phyloP scores from a whole-genome alignment of 2,797 vertebrate species.

The Chromis chromis region DNA sequence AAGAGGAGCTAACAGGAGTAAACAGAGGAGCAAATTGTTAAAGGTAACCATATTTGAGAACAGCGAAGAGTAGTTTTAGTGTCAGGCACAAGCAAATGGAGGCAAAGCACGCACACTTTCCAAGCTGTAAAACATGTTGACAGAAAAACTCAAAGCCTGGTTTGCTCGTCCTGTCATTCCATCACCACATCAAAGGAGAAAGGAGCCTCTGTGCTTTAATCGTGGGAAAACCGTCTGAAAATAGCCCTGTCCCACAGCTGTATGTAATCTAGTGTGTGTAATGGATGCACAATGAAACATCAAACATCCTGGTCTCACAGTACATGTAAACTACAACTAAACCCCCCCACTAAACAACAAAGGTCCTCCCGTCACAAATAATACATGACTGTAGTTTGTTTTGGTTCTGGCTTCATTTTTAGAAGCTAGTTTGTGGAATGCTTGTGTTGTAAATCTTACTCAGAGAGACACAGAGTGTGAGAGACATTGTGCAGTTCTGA shows the following conservation, averaged over 20 bases:
- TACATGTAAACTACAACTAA: constrained; percentile 42
- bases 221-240: constrained; percentile 74
- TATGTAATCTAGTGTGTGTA: constrained; percentile 67
- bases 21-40: neutral
- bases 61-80: constrained; percentile 11
- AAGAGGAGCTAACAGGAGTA: neutral
- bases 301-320: constrained; percentile 52
- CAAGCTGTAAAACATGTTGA: constrained; percentile 73
- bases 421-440: neutral
- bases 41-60: neutral
- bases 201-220: constrained; percentile 63
- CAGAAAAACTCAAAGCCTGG: constrained; percentile 51
- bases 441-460: constrained; percentile 2
- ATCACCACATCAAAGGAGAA: constrained; percentile 65
- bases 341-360: constrained; percentile 41
- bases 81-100: constrained; percentile 46
- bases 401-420: constrained; percentile 19
- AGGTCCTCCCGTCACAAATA: constrained; percentile 38
- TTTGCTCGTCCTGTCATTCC: constrained; percentile 68
- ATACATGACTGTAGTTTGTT: constrained; percentile 28
- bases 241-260: constrained; percentile 70
- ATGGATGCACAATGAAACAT: constrained; percentile 68
- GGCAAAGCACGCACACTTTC: constrained; percentile 56
- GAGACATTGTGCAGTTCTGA: neutral
- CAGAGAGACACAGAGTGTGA: neutral